phyloP scores from a whole-genome alignment of 2,797 vertebrate genomes.

The Aratinga solstitialis region DNA sequence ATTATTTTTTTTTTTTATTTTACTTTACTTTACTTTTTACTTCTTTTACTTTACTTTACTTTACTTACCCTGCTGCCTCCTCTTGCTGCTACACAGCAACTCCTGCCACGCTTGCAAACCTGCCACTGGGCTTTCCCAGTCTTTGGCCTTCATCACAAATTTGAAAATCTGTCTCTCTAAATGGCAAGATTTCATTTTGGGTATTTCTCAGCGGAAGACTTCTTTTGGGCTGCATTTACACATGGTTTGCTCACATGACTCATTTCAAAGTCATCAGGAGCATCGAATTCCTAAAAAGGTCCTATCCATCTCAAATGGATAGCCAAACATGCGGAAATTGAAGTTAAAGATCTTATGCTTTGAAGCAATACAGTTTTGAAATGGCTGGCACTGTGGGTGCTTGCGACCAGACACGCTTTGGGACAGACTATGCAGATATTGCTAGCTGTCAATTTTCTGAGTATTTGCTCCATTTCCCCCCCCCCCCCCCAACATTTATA shows the following conservation, averaged over 20 bases:
- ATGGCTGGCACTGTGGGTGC: background rate
- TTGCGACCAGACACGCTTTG: background rate
- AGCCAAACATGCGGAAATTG: background rate
- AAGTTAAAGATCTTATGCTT: background rate
- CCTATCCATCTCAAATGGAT: rapidly evolving
- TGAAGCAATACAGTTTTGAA: background rate
- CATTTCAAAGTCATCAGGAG: background rate
- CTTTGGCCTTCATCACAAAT: too few species aligned
- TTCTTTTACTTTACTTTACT: too few species aligned
- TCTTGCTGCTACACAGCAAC: background rate
- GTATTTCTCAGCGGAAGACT: background rate
- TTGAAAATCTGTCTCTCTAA: background rate
- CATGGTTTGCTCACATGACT: background rate
- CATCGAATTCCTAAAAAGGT: background rate
- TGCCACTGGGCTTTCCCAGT: rapidly evolving
- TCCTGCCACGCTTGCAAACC: rapidly evolving
- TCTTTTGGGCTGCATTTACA: background rate
- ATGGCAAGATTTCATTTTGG: background rate
- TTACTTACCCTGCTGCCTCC: background rate
- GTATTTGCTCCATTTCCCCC: too few species aligned
- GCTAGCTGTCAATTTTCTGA: background rate
- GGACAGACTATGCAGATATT: background rate
- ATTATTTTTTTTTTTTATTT: too few species aligned
- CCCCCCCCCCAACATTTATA: background rate
- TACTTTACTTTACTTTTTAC: too few species aligned